Evolutionary conservation across 2,888 invertebrate species (phyloP).

Genomic region (Corbicula japonica): DNA sequence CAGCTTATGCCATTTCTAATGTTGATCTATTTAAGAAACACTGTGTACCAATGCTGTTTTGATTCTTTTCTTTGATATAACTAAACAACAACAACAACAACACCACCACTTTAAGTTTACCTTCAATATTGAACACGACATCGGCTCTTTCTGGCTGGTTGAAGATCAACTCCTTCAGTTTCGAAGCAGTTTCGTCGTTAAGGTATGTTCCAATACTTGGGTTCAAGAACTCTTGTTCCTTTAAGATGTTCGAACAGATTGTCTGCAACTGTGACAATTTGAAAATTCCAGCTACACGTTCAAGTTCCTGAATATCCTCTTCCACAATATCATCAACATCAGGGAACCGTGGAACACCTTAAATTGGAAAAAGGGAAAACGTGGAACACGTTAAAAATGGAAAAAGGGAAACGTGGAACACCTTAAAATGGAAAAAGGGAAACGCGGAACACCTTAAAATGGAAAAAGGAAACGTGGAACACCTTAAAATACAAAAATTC

Average conservation of each 20-base stretch:
- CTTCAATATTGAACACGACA: constrained; percentile 81
- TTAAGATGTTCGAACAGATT: constrained; percentile 79
- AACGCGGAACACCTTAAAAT: neutral
- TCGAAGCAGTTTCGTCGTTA: constrained; percentile 80
- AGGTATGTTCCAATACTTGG: constrained; percentile 84
- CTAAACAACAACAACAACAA: no score
- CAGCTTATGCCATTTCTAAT: no score
- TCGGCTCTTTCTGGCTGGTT: constrained; percentile 78
- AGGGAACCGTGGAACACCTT: constrained; percentile 80
- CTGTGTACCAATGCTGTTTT: no score
- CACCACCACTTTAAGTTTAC: no score
- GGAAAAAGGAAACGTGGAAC: neutral
- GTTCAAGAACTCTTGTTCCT: constrained; percentile 83
- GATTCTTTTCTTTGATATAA: no score
- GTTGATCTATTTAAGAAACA: no score
- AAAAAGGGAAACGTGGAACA: neutral
- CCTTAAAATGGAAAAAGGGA: neutral
- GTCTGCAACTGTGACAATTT: constrained; percentile 77
- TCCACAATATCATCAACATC: constrained; percentile 67
- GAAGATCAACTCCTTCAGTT: constrained; percentile 80
- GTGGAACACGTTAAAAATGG: neutral
- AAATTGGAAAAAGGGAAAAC: neutral
- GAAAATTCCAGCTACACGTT: constrained; percentile 76
- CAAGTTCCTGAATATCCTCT: constrained; percentile 75
- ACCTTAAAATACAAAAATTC: neutral